Evolutionary conservation across 2,888 invertebrate species (phyloP).

Genomic region (Trileptium ribeirensis): DNA sequence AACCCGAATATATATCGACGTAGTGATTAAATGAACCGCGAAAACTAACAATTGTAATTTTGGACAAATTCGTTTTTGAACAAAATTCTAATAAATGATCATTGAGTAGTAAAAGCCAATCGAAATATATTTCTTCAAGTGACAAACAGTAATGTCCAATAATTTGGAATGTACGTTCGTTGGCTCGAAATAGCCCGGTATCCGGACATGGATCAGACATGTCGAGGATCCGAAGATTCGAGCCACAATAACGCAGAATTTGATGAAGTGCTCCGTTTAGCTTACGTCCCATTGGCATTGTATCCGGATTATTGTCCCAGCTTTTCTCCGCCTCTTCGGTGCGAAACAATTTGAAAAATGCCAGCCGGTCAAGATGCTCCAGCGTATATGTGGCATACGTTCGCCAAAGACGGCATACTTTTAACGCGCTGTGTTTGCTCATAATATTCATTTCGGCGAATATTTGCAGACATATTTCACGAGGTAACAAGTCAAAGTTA

Average conservation of each 20-base stretch:
- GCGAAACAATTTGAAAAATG: neutral
- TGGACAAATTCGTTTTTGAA: neutral
- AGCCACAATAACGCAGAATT: conserved; percentile 12
- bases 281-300: neutral
- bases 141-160: conserved; percentile 17
- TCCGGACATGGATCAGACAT: conserved; percentile 13
- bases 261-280: conserved; percentile 16
- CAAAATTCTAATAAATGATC: conserved; percentile 2
- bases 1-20: conserved; percentile 1
- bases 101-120: conserved; percentile 2
- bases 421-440: neutral
- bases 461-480: neutral
- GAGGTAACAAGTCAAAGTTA: neutral
- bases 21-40: conserved; percentile 12
- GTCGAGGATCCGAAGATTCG: neutral
- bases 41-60: neutral
- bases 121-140: conserved; percentile 17
- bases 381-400: neutral
- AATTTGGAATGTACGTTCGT: conserved; percentile 22
- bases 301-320: too few species aligned
- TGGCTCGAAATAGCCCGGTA: conserved; percentile 2
- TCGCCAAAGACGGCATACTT: neutral
- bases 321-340: neutral
- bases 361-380: neutral
- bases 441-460: neutral